Conservation (phyloP, 2,797 vertebrate genomes). For the Schizothorax lantsangensis region DNA sequence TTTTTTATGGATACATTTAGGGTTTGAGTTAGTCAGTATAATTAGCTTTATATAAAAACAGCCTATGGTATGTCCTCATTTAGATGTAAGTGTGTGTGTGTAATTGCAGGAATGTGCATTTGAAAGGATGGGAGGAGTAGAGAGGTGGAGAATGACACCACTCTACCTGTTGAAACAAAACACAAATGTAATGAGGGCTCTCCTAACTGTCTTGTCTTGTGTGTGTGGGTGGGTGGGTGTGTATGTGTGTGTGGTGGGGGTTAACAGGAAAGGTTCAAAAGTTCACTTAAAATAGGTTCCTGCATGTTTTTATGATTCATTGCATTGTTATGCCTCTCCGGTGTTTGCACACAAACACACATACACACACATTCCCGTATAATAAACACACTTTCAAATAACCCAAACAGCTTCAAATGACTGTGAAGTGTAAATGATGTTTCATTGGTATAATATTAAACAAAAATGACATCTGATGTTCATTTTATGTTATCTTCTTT, state of each 20-base stretch:
- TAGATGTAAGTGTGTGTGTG: constrained; percentile 14
- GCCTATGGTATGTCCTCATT: constrained; percentile 10
- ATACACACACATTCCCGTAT: neutral
- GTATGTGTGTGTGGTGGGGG: constrained; percentile 7
- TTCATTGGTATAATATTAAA: neutral
- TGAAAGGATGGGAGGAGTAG: constrained; percentile 30
- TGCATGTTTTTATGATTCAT: constrained; percentile 24
- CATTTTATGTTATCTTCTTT: neutral
- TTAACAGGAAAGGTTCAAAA: constrained; percentile 48
- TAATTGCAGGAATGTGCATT: constrained; percentile 41
- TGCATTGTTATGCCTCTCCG: constrained; percentile 7
- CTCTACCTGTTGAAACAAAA: constrained; percentile 63
- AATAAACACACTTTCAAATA: constrained; percentile 15
- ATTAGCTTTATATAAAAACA: constrained; percentile 16
- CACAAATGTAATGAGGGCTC: constrained; percentile 42
- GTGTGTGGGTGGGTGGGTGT: constrained; percentile 14
- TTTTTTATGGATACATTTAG: neutral
- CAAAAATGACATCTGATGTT: constrained; percentile 3
- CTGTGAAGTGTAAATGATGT: neutral
- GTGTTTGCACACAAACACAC: constrained; percentile 15
- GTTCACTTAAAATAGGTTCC: constrained; percentile 44
- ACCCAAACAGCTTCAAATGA: constrained; percentile 1
- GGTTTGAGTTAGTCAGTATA: neutral
- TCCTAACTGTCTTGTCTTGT: constrained; percentile 33
- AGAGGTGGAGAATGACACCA: constrained; percentile 45